Evolutionary conservation across 2,797 vertebrate genomes (phyloP).

Genomic region (Corythornis leucogaster): DNA sequence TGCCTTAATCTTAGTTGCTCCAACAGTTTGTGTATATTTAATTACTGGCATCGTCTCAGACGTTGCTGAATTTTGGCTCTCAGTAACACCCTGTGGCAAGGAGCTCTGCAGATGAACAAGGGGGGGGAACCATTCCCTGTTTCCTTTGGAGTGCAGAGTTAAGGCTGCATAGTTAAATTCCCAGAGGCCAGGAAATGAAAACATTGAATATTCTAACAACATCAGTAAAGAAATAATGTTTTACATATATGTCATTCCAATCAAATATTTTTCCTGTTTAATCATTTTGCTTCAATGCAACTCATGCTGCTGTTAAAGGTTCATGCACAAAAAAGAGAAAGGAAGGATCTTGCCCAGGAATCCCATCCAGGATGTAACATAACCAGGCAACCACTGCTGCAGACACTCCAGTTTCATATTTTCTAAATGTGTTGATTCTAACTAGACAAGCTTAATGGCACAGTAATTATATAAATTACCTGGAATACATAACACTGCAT

Average conservation of each 20-base stretch:
- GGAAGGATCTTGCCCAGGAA: not conserved
- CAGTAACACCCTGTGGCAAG: not conserved
- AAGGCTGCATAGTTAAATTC: constrained; percentile 47
- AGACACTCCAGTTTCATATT: not conserved
- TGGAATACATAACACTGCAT: constrained; percentile 16
- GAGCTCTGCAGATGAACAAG: constrained; percentile 27
- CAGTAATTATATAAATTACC: constrained; percentile 55
- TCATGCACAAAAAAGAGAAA: not conserved
- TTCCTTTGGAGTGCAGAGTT: constrained; percentile 20
- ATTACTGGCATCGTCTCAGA: not conserved
- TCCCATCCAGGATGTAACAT: not conserved
- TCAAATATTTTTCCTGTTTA: constrained; percentile 30
- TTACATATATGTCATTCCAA: constrained; percentile 50
- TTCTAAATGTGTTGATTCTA: constrained; percentile 42
- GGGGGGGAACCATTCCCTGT: constrained; percentile 20
- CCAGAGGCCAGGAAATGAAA: constrained; percentile 53
- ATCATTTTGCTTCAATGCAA: constrained; percentile 25
- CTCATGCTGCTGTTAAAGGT: not conserved
- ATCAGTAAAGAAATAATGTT: constrained; percentile 35
- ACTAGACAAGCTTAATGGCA: constrained; percentile 38
- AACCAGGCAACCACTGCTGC: constrained; percentile 3
- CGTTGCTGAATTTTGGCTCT: constrained; percentile 22
- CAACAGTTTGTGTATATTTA: not conserved
- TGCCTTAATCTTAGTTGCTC: constrained; percentile 28
- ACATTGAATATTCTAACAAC: constrained; percentile 57